Percentiles rank a stretch among this genome's conserved stretches.
Conservation (phyloP, 2,113 vertebrate genomes). For the Athene noctua region DNA sequence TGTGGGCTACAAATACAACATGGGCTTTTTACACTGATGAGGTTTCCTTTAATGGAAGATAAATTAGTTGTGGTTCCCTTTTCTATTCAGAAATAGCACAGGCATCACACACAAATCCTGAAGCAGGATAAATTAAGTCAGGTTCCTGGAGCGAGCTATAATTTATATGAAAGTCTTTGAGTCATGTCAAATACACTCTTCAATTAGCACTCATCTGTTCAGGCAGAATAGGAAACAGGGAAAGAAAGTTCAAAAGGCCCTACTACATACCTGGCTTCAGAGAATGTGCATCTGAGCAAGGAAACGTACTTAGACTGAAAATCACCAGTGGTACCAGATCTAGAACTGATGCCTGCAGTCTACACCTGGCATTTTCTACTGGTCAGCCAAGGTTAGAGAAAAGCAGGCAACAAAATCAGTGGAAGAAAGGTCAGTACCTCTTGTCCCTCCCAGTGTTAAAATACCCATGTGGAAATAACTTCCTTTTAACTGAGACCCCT, state of each 20-base stretch:
- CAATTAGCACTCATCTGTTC: background rate
- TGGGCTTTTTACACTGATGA: background rate
- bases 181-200: background rate
- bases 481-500: background rate
- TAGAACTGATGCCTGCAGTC: background rate
- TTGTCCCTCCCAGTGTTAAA: background rate
- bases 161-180: background rate
- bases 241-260: background rate
- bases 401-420: background rate
- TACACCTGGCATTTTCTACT: background rate
- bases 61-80: background rate
- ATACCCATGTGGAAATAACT: background rate
- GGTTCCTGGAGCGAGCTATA: background rate
- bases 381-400: background rate
- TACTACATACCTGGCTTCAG: background rate
- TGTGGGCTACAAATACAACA: background rate
- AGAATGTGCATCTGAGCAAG: background rate
- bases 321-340: background rate
- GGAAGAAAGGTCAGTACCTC: background rate
- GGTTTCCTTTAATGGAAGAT: conserved; percentile 9
- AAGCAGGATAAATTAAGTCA: background rate
- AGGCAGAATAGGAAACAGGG: background rate
- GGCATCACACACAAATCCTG: background rate
- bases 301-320: background rate
- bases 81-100: background rate